Evolutionary conservation across 2,113 vertebrate species (phyloP), one percentile per base, ranked within the genome.

Genomic region (Eptesicus fuscus): DNA sequence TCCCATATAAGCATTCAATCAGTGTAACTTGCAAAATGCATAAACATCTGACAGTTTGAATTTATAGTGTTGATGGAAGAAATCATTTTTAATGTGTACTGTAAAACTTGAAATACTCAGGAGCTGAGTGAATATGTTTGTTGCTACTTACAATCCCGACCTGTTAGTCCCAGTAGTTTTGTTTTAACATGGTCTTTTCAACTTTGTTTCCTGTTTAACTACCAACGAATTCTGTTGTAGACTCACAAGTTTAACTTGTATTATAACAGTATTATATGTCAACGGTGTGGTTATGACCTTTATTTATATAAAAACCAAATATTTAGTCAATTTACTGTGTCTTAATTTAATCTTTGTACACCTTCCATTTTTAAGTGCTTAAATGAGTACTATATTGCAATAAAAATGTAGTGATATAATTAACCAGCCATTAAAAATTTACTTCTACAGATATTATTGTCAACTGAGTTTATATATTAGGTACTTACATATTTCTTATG

Each of bases 271-370:
- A 99, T 99, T 99, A 99, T 98, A 99, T 99, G 98, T 98, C 98
- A 98, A 98, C 99, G 98, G 99, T 99, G 99, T 99, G 98, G 98
- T 99, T 98, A 98, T 98, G 98, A 99, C 99, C 98, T 98, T 98
- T 99, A 99, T 99, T 99, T 99, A 99, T 99, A 99, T 99, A 99
- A 98, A 99, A 99, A 99, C 99, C 99, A 99, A 99, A 99, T 99
- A 99, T 98, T 99, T 98, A 99, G 99, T 99, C 98, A 98, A 98
- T 98, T 99, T 99, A 98, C 98, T 96, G 98, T 98, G 97, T 99
- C 98, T 99, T 99, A 99, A 99, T 98, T 98, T 99, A 99, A 99
- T 98, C 98, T 98, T 99, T 99, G 98, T 99, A 99, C 98, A 98
- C 98, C 98, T 98, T 99, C 98, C 98, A 99, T 99, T 98, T 98